Evolutionary conservation across 2,113 vertebrate species (phyloP), one percentile per base, ranked within the genome.

Genomic region (Podarcis cretensis): DNA sequence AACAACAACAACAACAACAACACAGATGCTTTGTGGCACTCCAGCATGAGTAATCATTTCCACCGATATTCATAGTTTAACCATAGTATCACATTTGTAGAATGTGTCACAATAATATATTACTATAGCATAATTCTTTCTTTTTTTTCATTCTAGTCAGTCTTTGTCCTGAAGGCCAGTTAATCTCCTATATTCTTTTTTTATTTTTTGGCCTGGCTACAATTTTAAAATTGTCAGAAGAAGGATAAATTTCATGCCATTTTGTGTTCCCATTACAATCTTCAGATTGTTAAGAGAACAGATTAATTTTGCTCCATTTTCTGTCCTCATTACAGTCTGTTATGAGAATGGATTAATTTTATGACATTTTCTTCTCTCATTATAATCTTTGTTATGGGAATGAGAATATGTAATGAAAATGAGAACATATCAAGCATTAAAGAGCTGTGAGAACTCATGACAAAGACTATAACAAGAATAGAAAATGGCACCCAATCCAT

Each of bases 301-400:
- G 94, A 97, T 96, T 96, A 92, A 96, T 97, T 97, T 96, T 97
- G 87, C 94, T 96, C 95, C 93, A 96, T 97, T 97, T 97, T 96
- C 94, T 95, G 88, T 94, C 95, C 95, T 97, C 3, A 80, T 97
- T 97, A 96, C 81, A 95, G 91, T 96, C 93, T 95, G 92, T 96
- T 97, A 96, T 95, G 91, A 95, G 93, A 96, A 96, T 96, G 94
- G 95, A 97, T 97, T 97, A 97, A 97, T 97, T 97, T 97, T 96
- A 94, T 95, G 95, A 96, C 95, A 97, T 97, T 96, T 97, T 97
- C 94, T 93, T 96, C 94, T 96, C 95, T 96, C 95, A 95, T 96
- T 96, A 96, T 96, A 96, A 97, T 95, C 94, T 97, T 96, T 97
- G 95, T 96, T 96, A 96, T 95, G 91, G 92, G 96, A 97, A 95